Base-by-base conservation (phyloP, 2,797 vertebrate species). In the Paedocypris micromegethes region DNA sequence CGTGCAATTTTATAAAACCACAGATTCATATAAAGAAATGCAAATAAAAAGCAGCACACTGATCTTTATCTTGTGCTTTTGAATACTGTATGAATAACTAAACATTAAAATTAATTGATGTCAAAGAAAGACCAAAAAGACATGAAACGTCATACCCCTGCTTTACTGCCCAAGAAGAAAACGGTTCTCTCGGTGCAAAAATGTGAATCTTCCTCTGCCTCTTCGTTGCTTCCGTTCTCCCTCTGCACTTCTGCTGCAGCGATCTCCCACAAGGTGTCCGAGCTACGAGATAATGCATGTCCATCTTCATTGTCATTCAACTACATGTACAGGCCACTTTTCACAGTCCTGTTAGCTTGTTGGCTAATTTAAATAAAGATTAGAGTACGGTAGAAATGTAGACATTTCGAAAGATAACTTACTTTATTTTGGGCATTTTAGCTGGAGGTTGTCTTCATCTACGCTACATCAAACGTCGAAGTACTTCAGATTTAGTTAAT, bases 191-290 rank as follows among this genome's bases (percentile, higher is more conserved):
- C 94, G 67, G 81, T 86, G 46, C 77, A 61, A 76, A 84, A 86
- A 9, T 64, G 9, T 44, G 40, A 69, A 5, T 53, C 84, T 82
- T 80, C 86, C 5, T 66, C 75, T 46, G 66, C 63, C 8, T 88
- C 87, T 23, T 74, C 64, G 0, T 49, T 72, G 0, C 43, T 78
- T 59, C 76, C 74, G 3, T 76, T 81, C 76, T 89, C 86, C 66
- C 64, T 87, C 40, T 78, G 85, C 9, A 93, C 89, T 85, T 96
- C 93, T 4, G 88, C 88, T 67, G 90, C 86, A 23, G 94, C 94
- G 64, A 92, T 82, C 60, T 98, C 95, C 96, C 97, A 99, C n/a
- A 99, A 74, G 39, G 90, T 90, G 75, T 93, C 93, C 3, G 90
- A 90, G 72, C 94, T 97, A 76, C 3, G 6, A 45, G 77, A 49